Base-by-base conservation (phyloP, 2,797 vertebrate species). In the Petrocephalus sullivani region DNA sequence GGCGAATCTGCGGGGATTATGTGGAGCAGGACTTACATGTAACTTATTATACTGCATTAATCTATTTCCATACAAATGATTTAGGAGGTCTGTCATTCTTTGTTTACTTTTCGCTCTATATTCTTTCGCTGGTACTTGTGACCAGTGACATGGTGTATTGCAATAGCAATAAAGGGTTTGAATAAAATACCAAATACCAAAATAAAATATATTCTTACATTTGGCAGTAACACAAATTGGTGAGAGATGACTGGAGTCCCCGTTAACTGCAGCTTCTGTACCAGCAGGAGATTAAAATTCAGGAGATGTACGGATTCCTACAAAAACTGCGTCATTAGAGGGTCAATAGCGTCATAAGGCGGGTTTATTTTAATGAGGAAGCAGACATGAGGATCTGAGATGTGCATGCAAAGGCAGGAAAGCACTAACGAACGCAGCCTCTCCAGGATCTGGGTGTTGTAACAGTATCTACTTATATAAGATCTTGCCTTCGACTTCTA, bases 401-500 rank as follows among this genome's bases (percentile, higher is more conserved):
- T 28, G 41, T 10, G 21, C 7, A 83, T 28, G 49, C 0, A 3
- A 54, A 54, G 28, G 51, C 46, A 54, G 46, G 49, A 21, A 49
- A 84, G 54, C 10, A 28, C 51, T 23, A 4, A 84, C 75, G 46
- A 6, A 54, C 12, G 9, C 49, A 28, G 12, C 28, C 46, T 54
- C n/a, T 54, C 41, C 51, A 54, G 28, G 81, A 84, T 28, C 81
- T 54, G 81, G 81, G 49, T 84, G 81, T 54, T 53, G 49, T 84
- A 54, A 28, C 49, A 53, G n/a, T 84, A 84, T 84, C 81, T 54
- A 54, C 54, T 71, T 75, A 51, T 54, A 33, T 61, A 88, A 85
- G 58, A 53, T 85, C 60, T 37, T 83, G 23, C 6, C 83, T 67
- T 54, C 57, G 23, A 67, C 58, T 41, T 46, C 7, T 19, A 23